Percentiles rank a stretch among this genome's conserved stretches.
phyloP scores from a whole-genome alignment of 1,140 invertebrate species.

The Neelides sp. region DNA sequence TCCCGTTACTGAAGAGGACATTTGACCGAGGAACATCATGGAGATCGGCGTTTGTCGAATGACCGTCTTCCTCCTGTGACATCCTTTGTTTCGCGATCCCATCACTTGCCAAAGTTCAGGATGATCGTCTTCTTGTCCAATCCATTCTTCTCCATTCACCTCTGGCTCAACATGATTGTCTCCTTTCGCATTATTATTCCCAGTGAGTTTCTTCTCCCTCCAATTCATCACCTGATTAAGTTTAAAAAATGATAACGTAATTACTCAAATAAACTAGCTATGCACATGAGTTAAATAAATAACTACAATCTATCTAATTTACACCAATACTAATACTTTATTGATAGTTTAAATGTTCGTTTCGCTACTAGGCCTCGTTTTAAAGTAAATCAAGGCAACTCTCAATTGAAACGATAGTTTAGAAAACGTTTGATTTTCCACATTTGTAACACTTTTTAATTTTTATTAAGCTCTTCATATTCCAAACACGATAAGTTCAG shows the following conservation, averaged over 20 bases:
- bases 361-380: slow-evolving; percentile 16
- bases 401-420: slow-evolving; percentile 14
- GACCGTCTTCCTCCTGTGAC: slow-evolving; percentile 65
- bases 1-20: slow-evolving; percentile 67
- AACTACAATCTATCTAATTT: too few species aligned
- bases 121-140: slow-evolving; percentile 32
- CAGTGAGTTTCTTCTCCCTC: too few species aligned
- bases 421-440: slow-evolving; percentile 19
- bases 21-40: slow-evolving; percentile 80
- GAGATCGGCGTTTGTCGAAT: slow-evolving; percentile 75
- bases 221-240: too few species aligned
- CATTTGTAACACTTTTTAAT: slow-evolving; percentile 19
- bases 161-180: too few species aligned
- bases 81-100: slow-evolving; percentile 72
- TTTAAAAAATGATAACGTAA: slow-evolving; percentile 13
- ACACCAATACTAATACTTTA: background rate
- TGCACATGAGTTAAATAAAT: too few species aligned
- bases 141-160: slow-evolving; percentile 41
- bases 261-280: too few species aligned
- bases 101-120: slow-evolving; percentile 56
- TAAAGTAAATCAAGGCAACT: slow-evolving; percentile 9
- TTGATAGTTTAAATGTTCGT: slow-evolving; percentile 5
- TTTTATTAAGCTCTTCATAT: background rate
- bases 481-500: slow-evolving; percentile 21
- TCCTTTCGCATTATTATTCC: too few species aligned